Evolutionary conservation across 2,888 invertebrate species (phyloP), one percentile per base, ranked within the genome.

Genomic region (Drosophila paramelanica): DNA sequence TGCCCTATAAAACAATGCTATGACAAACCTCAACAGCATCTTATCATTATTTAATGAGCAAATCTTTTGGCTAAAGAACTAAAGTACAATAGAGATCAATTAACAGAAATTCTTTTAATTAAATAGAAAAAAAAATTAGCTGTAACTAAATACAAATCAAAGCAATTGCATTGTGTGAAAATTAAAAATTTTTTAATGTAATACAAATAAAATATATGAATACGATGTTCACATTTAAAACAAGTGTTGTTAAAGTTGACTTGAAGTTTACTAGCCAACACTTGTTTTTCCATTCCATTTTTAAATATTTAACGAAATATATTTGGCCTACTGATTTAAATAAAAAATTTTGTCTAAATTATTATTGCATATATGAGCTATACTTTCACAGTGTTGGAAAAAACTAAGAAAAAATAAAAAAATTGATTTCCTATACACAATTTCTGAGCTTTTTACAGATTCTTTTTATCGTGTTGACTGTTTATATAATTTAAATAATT

Each of bases 31-130:
- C 8, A 33, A 36, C 14, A 11, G 1, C 1, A 36, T 5, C 13
- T 25, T 14, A 17, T 36, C 14, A 36, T 5, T 5, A 36, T 36
- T 17, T 11, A 55, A 55, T 45, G 55, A 55, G 55, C 45, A 36
- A 43, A 36, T 14, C 43, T 5, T 55, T 25, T 13, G 25, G 45
- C 36, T 45, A 45, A 36, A 45, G 36, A 36, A 55, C 55, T 36
- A 55, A 25, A 45, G 11, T 36, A 36, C 11, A 36, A 3, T 3
- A 5, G 13, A 36, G 36, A 36, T 36, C 36, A 36, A 36, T 36
- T 36, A 36, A 36, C 13, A 36, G 36, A 13, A 36, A 5, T 13
- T 36, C 36, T 36, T 36, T 4, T 13, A 36, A 13, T 36, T 2
- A 36, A 13, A 36, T 13, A 5, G 13, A 10, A 27, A 27, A 27